Base-by-base conservation (phyloP, 2,888 invertebrate genomes). In the Ornithoptera priamus region DNA sequence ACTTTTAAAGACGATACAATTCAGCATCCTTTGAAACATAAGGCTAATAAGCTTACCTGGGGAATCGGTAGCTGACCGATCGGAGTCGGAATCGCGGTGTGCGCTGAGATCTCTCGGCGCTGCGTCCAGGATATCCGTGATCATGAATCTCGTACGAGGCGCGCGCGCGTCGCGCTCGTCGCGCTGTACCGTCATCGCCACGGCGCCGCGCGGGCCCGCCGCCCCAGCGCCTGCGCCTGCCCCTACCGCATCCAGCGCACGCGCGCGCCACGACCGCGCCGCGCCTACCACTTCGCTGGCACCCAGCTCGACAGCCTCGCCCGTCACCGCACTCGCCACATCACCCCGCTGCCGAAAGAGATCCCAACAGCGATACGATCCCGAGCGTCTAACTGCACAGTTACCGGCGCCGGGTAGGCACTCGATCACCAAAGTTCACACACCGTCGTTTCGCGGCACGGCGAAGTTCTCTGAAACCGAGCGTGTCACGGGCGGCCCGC, bases 91-190 rank as follows among this genome's bases (percentile, higher is more conserved):
- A 79, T 93, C 93, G 76, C 93, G 86, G 78, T 93, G 92, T 76
- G 93, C 92, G 86, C 93, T 92, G 83, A 94, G 92, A 84, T 94
- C 94, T 74, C 93, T 80, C 53, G 93, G 93, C 71, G 93, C 93
- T 63, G 92, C 93, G 84, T 88, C 94, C 81, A 97, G 93, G 81
- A 97, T 97, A 87, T 97, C 97, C 78, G 97, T 97, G 91, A 97
- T 97, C 97, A 97, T 97, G 92, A 97, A 97, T 76, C 97, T 93
- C 72, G 97, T 96, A 78, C 97, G 94, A 65, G 95, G 95, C 75
- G 95, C 94, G 89, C 95, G 95, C 79, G 94, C 94, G 85, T 97
- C 93, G 96, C 97, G 83, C 87, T 95, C 94, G 86, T 90, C 94
- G 85, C 93, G 94, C 83, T 94, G 93, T 86, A 93, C 93, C 87